Base-by-base conservation (phyloP, 2,113 vertebrate species). In the Hippopotamus amphibius region DNA sequence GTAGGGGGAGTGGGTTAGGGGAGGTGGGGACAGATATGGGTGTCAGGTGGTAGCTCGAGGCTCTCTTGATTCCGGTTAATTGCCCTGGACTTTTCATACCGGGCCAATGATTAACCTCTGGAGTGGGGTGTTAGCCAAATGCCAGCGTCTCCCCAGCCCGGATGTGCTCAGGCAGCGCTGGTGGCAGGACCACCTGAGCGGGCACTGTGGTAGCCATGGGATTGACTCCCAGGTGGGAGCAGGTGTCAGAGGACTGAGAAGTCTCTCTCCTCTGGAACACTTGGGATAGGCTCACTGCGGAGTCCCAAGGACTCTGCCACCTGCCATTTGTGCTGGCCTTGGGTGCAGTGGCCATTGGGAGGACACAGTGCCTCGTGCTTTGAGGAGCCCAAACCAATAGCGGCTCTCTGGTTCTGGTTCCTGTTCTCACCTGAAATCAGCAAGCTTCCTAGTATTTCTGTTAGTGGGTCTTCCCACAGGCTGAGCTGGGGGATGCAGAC, bases 41-140 rank as follows among this genome's bases (percentile, higher is more conserved):
- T 65, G 71, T 96, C 53, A 63, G 83, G 76, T 97, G 74, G 89
- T 69, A 86, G 57, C 12, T n/a, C 16, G 30, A 83, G 57, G 43
- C 21, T 79, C 48, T 92, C 61, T 80, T 96, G 37, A 63, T 50
- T 61, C 24, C 5, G 2, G 92, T 82, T 93, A 95, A 87, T 92
- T 69, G 72, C 30, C 74, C 46, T 3, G 13, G 77, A 43, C 53
- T 41, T 57, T 95, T 82, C 80, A 89, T 21, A 88, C 33, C 63
- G 41, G 76, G 92, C 15, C 93, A 96, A 93, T 85, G 84, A 97
- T 95, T 95, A 96, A 98, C 66, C 63, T 37, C 59, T 88, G n/a
- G 57, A 65, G 15, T n/a, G 53, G 7, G 43, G 46, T 30, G 63
- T 95, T 81, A 69, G 88, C 69, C 86, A 95, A 93, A 96, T 6